phyloP scores from a whole-genome alignment of 2,888 invertebrate genomes.

The Pollenia angustigena region DNA sequence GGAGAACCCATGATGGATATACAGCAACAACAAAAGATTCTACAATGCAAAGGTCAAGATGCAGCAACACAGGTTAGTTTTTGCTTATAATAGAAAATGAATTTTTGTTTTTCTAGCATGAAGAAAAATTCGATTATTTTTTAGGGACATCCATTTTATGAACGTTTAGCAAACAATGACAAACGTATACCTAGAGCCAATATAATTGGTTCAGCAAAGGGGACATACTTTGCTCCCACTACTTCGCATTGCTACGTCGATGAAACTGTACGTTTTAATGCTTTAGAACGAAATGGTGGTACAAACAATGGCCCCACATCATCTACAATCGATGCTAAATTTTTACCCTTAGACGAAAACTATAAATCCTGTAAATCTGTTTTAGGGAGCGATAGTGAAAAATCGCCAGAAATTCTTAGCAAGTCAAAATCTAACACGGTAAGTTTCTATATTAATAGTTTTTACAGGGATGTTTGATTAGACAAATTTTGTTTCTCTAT shows the following conservation, averaged over 20 bases:
- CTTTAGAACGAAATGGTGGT: conserved; percentile 78
- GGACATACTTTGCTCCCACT: conserved; percentile 76
- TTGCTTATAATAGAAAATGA: not conserved
- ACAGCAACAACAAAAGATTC: conserved; percentile 75
- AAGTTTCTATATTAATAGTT: conserved; percentile 55
- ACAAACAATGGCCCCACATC: conserved; percentile 59
- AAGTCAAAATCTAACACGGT: conserved; percentile 77
- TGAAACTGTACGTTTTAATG: conserved; percentile 79
- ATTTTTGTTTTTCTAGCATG: not conserved
- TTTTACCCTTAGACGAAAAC: conserved; percentile 79
- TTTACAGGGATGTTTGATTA: not conserved
- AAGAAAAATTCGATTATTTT: conserved; percentile 28
- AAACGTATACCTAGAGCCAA: conserved; percentile 77
- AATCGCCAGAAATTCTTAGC: conserved; percentile 74
- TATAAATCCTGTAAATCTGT: conserved; percentile 80
- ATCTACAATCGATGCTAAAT: conserved; percentile 73
- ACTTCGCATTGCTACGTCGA: conserved; percentile 78
- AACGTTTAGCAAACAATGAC: conserved; percentile 77
- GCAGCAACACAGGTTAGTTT: conserved; percentile 71
- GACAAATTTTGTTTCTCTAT: not conserved
- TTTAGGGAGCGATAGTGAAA: conserved; percentile 75
- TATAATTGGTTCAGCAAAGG: conserved; percentile 75
- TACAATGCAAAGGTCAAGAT: conserved; percentile 74
- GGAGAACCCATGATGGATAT: conserved; percentile 79
- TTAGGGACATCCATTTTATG: conserved; percentile 77